Conservation (phyloP, 2,113 vertebrate species). For the Chaetodon trifascialis region DNA sequence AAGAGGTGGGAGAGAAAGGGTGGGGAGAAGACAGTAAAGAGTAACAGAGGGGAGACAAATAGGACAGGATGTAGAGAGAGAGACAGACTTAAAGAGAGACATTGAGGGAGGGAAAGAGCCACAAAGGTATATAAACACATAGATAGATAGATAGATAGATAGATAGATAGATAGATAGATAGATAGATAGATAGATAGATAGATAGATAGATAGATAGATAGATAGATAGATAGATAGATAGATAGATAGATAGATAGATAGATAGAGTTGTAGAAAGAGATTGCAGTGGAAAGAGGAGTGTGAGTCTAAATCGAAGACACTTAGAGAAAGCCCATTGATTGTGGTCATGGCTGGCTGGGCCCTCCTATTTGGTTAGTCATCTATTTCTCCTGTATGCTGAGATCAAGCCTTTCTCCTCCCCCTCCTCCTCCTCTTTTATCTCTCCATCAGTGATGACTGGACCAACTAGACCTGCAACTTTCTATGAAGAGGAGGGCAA, state of each 20-base stretch:
- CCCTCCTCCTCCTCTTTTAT: constrained; percentile 58
- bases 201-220: background rate
- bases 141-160: too few relatives aligned
- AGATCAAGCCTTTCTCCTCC: constrained; percentile 69
- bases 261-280: constrained; percentile 36
- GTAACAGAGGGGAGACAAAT: background rate
- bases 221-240: background rate
- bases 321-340: constrained; percentile 90
- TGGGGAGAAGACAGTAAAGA: background rate
- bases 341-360: constrained; percentile 83
- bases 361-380: constrained; percentile 89
- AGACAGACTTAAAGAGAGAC: background rate
- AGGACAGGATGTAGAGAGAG: background rate
- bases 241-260: background rate
- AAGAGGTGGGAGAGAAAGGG: background rate
- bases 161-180: background rate
- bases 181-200: background rate
- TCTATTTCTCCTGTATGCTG: constrained; percentile 87
- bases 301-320: constrained; percentile 85
- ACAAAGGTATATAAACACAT: constrained; percentile 21
- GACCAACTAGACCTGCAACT: constrained; percentile 66
- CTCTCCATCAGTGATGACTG: constrained; percentile 72
- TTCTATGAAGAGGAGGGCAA: constrained; percentile 46
- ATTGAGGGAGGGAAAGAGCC: background rate
- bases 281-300: constrained; percentile 59